A percentile compares a stretch with the other conserved stretches of the same genome.
Evolutionary conservation across 2,888 invertebrate species (phyloP).

Genomic region (Drosophila kuntzei): DNA sequence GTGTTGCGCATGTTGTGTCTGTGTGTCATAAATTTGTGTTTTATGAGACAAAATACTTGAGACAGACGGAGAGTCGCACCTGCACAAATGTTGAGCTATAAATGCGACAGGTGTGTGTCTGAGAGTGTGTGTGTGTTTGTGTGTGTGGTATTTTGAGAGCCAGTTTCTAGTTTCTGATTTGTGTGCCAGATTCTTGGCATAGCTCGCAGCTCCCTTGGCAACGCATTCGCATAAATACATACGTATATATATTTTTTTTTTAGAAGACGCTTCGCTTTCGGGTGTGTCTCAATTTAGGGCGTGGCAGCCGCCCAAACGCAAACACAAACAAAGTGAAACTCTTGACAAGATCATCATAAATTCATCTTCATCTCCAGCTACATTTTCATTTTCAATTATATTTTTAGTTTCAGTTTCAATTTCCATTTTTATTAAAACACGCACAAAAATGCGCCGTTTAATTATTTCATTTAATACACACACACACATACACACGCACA

Average conservation of each 20-base stretch:
- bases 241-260: neutral
- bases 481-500: constrained; percentile 7
- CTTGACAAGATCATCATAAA: constrained; percentile 33
- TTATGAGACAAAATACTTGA: constrained; percentile 33
- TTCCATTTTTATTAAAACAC: constrained; percentile 54
- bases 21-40: constrained; percentile 53
- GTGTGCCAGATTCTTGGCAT: constrained; percentile 72
- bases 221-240: constrained; percentile 17
- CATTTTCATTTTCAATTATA: constrained; percentile 2
- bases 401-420: constrained; percentile 28
- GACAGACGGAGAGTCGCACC: constrained; percentile 42
- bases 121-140: constrained; percentile 18
- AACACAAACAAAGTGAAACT: constrained; percentile 49
- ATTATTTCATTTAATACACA: constrained; percentile 43
- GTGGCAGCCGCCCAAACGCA: constrained; percentile 4
- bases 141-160: constrained; percentile 26
- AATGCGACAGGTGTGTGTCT: constrained; percentile 33
- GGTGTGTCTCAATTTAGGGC: constrained; percentile 10
- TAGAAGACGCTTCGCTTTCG: constrained; percentile 13
- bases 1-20: constrained; percentile 9
- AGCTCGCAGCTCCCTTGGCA: constrained; percentile 42
- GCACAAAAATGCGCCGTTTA: constrained; percentile 53
- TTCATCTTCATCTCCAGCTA: constrained; percentile 2
- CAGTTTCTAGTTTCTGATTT: constrained; percentile 48
- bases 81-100: constrained; percentile 60